Conservation (phyloP, 2,888 invertebrate genomes). For the Lepidonotus clava region DNA sequence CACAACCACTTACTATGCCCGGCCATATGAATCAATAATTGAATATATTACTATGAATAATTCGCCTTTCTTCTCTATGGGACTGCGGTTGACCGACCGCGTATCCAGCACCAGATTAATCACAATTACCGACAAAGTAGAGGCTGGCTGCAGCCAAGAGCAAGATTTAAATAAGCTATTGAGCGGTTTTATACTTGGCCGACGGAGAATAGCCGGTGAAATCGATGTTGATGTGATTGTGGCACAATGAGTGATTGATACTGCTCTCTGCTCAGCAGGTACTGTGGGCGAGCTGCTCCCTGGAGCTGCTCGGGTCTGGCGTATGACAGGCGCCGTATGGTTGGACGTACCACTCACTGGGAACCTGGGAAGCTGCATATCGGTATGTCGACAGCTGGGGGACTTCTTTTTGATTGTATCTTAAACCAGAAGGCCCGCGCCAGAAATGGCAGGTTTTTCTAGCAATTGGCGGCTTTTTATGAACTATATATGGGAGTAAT, state of each 20-base stretch:
- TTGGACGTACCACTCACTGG: too few relatives aligned
- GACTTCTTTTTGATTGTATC: too few relatives aligned
- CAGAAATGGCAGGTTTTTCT: too few relatives aligned
- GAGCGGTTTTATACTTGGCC: constrained; percentile 1
- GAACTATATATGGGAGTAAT: too few relatives aligned
- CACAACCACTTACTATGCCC: not conserved
- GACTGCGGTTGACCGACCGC: too few relatives aligned
- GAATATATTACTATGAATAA: constrained; percentile 12
- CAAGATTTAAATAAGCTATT: constrained; percentile 27
- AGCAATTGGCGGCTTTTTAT: too few relatives aligned
- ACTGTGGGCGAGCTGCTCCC: constrained; percentile 24
- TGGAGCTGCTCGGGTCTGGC: not conserved
- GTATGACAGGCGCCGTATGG: too few relatives aligned
- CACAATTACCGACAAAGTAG: constrained; percentile 41
- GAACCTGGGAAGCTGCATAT: too few relatives aligned
- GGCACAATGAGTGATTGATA: constrained; percentile 45
- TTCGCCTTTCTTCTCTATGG: not conserved
- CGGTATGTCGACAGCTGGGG: too few relatives aligned
- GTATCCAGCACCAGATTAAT: constrained; percentile 15
- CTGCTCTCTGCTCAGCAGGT: too few relatives aligned
- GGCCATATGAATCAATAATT: constrained; percentile 4
- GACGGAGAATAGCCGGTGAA: not conserved
- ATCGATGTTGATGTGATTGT: constrained; percentile 47
- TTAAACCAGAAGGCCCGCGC: too few relatives aligned
- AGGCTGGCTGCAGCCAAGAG: not conserved